Evolutionary conservation across 2,888 invertebrate species (phyloP).

Genomic region (Ophion ventricosus): DNA sequence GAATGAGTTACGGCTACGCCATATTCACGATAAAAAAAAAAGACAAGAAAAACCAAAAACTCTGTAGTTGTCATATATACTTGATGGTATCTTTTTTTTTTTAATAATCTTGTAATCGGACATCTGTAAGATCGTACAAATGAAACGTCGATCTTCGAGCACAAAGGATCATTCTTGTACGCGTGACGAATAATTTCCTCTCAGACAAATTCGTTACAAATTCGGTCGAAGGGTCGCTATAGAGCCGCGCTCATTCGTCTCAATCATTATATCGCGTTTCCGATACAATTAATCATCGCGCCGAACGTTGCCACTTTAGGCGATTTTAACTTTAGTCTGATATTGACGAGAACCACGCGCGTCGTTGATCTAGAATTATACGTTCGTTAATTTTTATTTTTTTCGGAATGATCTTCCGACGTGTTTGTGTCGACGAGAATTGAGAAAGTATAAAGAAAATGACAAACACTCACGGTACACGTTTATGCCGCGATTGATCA

Average conservation of each 20-base stretch:
- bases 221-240: conserved; percentile 9
- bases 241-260: background rate
- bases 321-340: background rate
- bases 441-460: conserved; percentile 13
- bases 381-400: background rate
- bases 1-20: no score
- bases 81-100: conserved; percentile 31
- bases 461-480: conserved; percentile 32
- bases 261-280: background rate
- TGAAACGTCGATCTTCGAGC: conserved; percentile 38
- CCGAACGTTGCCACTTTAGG: background rate
- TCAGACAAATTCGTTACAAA: background rate
- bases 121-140: conserved; percentile 54
- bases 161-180: conserved; percentile 5
- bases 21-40: background rate
- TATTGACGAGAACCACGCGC: conserved; percentile 20
- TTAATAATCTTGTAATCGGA: conserved; percentile 55
- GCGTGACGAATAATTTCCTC: conserved; percentile 6
- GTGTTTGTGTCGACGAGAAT: conserved; percentile 1
- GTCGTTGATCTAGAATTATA: conserved; percentile 17
- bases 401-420: conserved; percentile 40
- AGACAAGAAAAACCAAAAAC: conserved; percentile 22
- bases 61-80: conserved; percentile 30
- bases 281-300: background rate
- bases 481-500: conserved; percentile 25